Evolutionary conservation across 2,113 vertebrate species (phyloP).

Genomic region (Manacus vitellinus): DNA sequence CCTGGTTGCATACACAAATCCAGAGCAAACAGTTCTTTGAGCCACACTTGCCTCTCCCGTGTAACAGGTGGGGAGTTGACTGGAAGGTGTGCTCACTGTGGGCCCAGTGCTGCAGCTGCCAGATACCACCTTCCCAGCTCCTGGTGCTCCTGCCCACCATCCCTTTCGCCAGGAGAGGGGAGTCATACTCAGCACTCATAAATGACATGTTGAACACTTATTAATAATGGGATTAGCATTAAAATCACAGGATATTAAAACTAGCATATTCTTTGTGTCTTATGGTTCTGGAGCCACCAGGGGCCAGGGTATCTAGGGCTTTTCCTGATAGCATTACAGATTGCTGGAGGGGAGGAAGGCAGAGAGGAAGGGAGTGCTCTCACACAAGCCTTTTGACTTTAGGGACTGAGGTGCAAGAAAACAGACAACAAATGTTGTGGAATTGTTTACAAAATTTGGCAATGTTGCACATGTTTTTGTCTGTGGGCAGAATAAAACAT

Average conservation of each 20-base stretch:
- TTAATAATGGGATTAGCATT: not conserved
- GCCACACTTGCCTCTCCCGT: not conserved
- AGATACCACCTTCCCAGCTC: not conserved
- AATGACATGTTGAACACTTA: not conserved
- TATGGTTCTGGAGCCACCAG: not conserved
- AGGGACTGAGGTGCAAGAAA: not conserved
- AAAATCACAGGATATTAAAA: not conserved
- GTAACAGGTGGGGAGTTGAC: rapidly evolving
- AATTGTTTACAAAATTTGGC: not conserved
- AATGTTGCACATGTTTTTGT: not conserved
- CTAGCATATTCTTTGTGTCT: not conserved
- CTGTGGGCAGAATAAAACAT: not conserved
- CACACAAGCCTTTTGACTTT: not conserved
- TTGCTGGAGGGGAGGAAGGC: not conserved
- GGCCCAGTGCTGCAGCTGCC: not conserved
- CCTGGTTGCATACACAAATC: not conserved
- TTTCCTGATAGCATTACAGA: not conserved
- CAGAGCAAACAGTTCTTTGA: not conserved
- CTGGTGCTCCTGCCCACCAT: not conserved
- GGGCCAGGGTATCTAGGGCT: not conserved
- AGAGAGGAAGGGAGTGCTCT: not conserved
- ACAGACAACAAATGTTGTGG: not conserved
- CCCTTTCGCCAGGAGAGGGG: not conserved
- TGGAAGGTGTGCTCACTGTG: not conserved
- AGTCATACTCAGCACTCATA: not conserved